These are phyloP conservation scores for Sebastolobus alascanus DNA, from an alignment of 2,797 vertebrate species.

Conservation along the genomic window DNA sequence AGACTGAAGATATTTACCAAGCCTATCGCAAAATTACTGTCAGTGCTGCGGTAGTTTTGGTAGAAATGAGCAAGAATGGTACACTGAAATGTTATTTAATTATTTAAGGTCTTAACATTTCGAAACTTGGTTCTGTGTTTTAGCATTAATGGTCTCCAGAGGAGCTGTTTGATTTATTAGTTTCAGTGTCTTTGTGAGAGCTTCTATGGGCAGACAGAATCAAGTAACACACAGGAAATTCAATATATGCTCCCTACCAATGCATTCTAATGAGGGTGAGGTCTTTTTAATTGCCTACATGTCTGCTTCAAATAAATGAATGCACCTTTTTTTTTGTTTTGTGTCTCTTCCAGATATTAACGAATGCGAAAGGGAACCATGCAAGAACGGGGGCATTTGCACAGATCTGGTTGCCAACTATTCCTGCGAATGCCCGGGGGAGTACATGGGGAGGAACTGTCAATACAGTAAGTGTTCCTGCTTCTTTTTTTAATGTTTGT, in stretches of 20 bases:
- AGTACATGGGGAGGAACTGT: slow-evolving; percentile 99
- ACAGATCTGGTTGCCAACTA: slow-evolving; percentile 97
- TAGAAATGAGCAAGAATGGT: neutral
- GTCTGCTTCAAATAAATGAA: slow-evolving; percentile 70
- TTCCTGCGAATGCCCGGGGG: slow-evolving; percentile 97
- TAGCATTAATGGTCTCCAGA: slow-evolving; percentile 25
- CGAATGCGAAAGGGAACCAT: slow-evolving; percentile 96
- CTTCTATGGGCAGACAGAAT: slow-evolving; percentile 53
- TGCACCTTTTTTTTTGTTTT: slow-evolving; percentile 39
- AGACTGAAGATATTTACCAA: neutral
- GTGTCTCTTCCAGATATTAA: slow-evolving; percentile 90
- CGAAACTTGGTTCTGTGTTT: slow-evolving; percentile 24
- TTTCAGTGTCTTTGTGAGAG: slow-evolving; percentile 51
- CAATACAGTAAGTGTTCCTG: slow-evolving; percentile 93
- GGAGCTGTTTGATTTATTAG: slow-evolving; percentile 65
- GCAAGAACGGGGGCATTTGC: slow-evolving; percentile 97
- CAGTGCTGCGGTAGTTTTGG: neutral
- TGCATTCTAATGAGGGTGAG: slow-evolving; percentile 76
- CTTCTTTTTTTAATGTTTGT: slow-evolving; percentile 38
- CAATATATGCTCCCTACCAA: slow-evolving; percentile 62
- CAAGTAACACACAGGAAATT: slow-evolving; percentile 70
- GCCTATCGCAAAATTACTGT: neutral
- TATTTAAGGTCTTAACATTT: slow-evolving; percentile 27
- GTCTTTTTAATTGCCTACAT: slow-evolving; percentile 68
- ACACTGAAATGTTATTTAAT: neutral